Conservation (phyloP, 2,797 vertebrate genomes). For the Novumbra hubbsi region DNA sequence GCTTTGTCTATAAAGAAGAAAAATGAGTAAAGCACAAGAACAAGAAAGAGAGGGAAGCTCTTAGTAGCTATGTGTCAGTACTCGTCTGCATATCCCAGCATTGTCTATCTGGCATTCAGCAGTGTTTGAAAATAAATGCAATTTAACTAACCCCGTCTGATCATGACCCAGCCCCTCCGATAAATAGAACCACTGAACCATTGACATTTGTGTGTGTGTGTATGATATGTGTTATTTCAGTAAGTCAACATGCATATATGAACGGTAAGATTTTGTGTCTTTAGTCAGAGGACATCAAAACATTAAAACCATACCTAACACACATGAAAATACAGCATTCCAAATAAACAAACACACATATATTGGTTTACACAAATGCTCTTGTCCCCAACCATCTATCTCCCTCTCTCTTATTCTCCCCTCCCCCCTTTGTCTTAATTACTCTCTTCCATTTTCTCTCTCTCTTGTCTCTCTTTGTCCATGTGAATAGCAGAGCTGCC, state of each 20-base stretch:
- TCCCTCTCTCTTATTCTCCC: constrained; percentile 18
- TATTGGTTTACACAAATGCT: background rate
- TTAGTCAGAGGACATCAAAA: too few relatives aligned
- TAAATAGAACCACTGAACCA: constrained; percentile 42
- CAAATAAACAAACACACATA: background rate
- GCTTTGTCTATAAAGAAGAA: background rate
- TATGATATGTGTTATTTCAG: background rate
- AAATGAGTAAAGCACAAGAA: constrained; percentile 19
- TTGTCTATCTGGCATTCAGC: constrained; percentile 51
- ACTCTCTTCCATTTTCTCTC: constrained; percentile 1
- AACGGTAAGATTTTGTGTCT: too few relatives aligned
- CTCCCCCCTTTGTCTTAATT: constrained; percentile 5
- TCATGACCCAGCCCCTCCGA: constrained; percentile 46
- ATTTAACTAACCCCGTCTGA: constrained; percentile 41
- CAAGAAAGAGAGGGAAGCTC: constrained; percentile 18
- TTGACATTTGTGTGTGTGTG: constrained; percentile 10
- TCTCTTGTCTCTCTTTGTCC: constrained; percentile 18
- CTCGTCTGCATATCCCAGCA: constrained; percentile 53
- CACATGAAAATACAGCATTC: too few relatives aligned
- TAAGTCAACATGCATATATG: background rate
- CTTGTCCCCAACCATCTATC: background rate
- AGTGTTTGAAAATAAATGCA: constrained; percentile 57
- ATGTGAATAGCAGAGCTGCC: constrained; percentile 38
- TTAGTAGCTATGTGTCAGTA: constrained; percentile 57
- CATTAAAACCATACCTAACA: background rate